Conservation (phyloP, 2,888 invertebrate genomes). For the Thumatha senex region DNA sequence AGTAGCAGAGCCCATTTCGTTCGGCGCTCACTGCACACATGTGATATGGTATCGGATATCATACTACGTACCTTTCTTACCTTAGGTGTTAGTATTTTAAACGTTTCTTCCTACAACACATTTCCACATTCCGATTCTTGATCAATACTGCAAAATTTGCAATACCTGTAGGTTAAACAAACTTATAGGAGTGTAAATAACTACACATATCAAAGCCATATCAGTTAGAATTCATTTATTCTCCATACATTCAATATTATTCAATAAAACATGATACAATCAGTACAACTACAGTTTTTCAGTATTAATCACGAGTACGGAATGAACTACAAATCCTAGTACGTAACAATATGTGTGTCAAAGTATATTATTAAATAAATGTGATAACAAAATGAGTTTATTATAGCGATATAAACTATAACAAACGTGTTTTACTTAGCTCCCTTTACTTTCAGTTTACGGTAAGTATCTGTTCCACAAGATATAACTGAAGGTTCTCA, state of each 20-base stretch:
- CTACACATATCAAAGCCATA: not conserved
- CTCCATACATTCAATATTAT: not conserved
- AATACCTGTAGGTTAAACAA: not conserved
- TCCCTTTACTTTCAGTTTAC: too few relatives aligned
- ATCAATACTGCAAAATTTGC: constrained; percentile 45
- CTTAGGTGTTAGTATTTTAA: constrained; percentile 53
- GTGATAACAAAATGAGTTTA: constrained; percentile 82
- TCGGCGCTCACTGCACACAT: constrained; percentile 15
- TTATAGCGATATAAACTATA: constrained; percentile 77
- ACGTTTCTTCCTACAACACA: constrained; percentile 64
- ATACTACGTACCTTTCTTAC: constrained; percentile 54
- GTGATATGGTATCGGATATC: constrained; percentile 67
- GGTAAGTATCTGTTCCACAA: too few relatives aligned
- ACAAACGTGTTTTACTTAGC: constrained; percentile 23
- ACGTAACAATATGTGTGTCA: constrained; percentile 78
- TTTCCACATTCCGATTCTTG: constrained; percentile 52
- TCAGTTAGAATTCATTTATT: not conserved
- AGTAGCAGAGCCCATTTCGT: not conserved
- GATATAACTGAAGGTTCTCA: too few relatives aligned
- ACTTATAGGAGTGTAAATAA: not conserved
- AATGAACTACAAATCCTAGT: constrained; percentile 69
- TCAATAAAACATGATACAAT: not conserved
- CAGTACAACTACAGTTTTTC: constrained; percentile 20
- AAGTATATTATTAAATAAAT: constrained; percentile 82
- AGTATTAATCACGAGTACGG: constrained; percentile 58